Evolutionary conservation across 2,113 vertebrate genomes (phyloP), one percentile per base, ranked within the genome.

Genomic region (Pardalotus punctatus): DNA sequence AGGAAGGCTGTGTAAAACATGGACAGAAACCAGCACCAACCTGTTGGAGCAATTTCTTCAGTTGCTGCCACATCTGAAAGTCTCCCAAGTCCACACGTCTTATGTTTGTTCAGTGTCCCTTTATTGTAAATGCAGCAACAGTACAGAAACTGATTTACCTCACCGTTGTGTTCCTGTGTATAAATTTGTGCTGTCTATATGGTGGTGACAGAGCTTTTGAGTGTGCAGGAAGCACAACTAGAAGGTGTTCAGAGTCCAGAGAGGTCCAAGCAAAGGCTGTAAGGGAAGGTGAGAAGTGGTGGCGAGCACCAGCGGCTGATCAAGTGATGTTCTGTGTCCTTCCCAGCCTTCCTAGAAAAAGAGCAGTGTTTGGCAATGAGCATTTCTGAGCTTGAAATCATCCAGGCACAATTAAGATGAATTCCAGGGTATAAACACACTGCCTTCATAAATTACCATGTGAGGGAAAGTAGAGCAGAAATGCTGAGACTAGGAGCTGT

Each of bases 331-430:
- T 74, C 20, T 67, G 9, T 53, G 31, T 79, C 56, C 51, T 90
- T 90, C 36, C 17, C 6, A 45, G 21, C 4, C 33, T 76, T 65
- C 18, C 28, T 14, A 58, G 29, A 66, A 88, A 88, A 79, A 36
- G 10, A 48, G 5, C 16, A 73, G 35, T 45, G 19, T 57, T 82
- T 85, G 28, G 12, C 33, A 89, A 17, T 31, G 21, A 66, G 3
- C 21, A 65, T 65, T 81, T 91, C 38, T 91, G 70, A 76, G 35
- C 45, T 88, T 83, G 33, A 78, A 81, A 31, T 76, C 23, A 82
- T 35, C 27, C 25, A 73, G 23, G 21, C 40, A 54, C 38, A 69
- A 35, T 48, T 74, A 88, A 81, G 11, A 27, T 10, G 84, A 88
- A 62, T n/a, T 12, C 29, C 54, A 57, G 28, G 11, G 19, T 31